Evolutionary conservation across 2,113 vertebrate genomes (phyloP).

Genomic region (Centrocercus urophasianus): DNA sequence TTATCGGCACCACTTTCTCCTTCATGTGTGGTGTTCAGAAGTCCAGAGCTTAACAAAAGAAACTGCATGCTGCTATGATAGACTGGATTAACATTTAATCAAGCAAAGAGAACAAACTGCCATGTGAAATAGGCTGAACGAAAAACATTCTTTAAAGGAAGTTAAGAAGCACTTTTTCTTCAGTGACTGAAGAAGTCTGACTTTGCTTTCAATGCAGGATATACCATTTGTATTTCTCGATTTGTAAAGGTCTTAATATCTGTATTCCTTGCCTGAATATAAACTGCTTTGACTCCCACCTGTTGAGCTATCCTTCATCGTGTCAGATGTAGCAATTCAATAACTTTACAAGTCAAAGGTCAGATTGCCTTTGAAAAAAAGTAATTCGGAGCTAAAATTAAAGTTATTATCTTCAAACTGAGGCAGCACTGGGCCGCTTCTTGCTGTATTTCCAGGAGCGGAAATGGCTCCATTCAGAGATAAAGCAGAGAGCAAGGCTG

Average conservation of each 20-base stretch:
- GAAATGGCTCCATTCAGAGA: conserved; percentile 45
- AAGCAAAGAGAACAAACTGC: conserved; percentile 28
- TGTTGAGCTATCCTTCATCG: conserved; percentile 41
- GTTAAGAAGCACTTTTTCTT: background rate
- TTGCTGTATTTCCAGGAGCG: conserved; percentile 15
- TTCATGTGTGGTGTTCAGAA: background rate
- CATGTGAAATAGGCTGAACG: background rate
- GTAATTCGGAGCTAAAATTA: conserved; percentile 82
- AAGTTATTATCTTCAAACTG: conserved; percentile 83
- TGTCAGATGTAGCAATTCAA: conserved; percentile 73
- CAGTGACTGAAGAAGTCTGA: background rate
- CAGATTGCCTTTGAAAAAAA: conserved; percentile 79
- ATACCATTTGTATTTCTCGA: background rate
- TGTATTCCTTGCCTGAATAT: conserved; percentile 29
- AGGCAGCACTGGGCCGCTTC: background rate
- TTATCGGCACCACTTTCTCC: conserved; percentile 16
- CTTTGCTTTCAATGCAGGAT: background rate
- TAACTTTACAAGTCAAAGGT: conserved; percentile 82
- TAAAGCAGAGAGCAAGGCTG: conserved; percentile 51
- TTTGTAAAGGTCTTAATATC: conserved; percentile 62
- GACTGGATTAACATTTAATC: background rate
- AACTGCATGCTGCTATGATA: background rate
- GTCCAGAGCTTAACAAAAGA: background rate
- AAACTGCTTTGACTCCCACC: conserved; percentile 8
- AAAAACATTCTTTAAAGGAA: background rate